Conservation (phyloP, 2,797 vertebrate species). For the Enteromius radiatus region DNA sequence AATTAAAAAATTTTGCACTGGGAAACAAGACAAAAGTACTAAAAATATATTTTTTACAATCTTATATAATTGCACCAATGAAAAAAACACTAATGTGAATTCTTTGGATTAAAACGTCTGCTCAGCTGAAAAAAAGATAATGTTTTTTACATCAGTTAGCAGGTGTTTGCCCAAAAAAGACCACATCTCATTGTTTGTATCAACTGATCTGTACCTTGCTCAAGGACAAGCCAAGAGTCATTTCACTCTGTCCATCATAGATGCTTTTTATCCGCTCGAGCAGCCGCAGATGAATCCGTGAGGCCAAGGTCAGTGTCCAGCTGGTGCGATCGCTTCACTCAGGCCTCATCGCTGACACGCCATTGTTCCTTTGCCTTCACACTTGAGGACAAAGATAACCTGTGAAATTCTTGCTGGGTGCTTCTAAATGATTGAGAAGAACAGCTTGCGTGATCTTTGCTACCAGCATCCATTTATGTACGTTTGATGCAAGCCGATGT, state of each 20-base stretch:
- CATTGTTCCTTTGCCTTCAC: slow-evolving; percentile 63
- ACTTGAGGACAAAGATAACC: slow-evolving; percentile 71
- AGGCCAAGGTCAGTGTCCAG: slow-evolving; percentile 60
- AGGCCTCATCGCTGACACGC: slow-evolving; percentile 49
- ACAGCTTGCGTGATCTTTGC: slow-evolving; percentile 48
- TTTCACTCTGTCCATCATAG: slow-evolving; percentile 21
- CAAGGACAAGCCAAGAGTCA: slow-evolving; percentile 30
- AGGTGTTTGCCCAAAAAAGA: background rate
- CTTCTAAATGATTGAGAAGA: slow-evolving; percentile 58
- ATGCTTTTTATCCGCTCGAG: slow-evolving; percentile 31
- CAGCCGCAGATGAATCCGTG: slow-evolving; percentile 34
- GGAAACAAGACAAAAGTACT: too few species aligned
- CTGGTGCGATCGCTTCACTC: slow-evolving; percentile 47
- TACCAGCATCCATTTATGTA: slow-evolving; percentile 29
- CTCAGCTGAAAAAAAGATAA: background rate
- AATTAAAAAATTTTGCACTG: too few species aligned
- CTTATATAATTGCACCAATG: background rate
- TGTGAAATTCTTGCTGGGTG: slow-evolving; percentile 63
- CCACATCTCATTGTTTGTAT: background rate
- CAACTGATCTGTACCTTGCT: slow-evolving; percentile 32
- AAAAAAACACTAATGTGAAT: background rate
- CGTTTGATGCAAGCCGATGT: background rate
- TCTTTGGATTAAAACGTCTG: background rate
- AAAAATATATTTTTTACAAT: too few species aligned
- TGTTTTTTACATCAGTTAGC: background rate